A percentile compares a stretch with the other conserved stretches of the same genome.
Evolutionary conservation across 2,888 invertebrate genomes (phyloP).

Genomic region (Shargacucullia verbasci): DNA sequence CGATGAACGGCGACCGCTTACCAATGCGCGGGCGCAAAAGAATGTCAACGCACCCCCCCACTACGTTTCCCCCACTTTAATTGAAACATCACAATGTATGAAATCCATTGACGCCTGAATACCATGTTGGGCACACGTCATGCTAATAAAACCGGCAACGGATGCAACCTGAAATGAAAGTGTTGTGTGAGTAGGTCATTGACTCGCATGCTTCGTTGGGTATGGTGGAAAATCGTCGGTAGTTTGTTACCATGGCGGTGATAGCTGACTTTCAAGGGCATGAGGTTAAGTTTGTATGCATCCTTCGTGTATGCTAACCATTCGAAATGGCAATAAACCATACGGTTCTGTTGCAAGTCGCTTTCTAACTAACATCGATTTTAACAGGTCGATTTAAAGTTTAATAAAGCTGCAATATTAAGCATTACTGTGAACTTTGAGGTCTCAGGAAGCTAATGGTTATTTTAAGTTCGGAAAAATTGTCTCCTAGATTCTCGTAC

Average conservation of each 20-base stretch:
- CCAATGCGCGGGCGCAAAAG: slow-evolving; percentile 54
- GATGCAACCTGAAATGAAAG: slow-evolving; percentile 56
- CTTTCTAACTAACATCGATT: neutral
- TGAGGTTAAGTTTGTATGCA: slow-evolving; percentile 43
- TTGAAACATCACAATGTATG: slow-evolving; percentile 38
- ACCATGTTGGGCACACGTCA: slow-evolving; percentile 4
- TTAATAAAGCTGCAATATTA: too few species aligned
- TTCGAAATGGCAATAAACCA: slow-evolving; percentile 24
- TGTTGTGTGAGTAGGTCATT: slow-evolving; percentile 65
- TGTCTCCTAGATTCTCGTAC: too few species aligned
- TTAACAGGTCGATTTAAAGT: too few species aligned
- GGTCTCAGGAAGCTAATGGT: neutral
- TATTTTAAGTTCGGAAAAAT: too few species aligned
- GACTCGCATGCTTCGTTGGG: slow-evolving; percentile 66
- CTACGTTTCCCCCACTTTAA: slow-evolving; percentile 39
- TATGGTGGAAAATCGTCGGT: slow-evolving; percentile 63
- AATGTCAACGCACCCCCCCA: slow-evolving; percentile 56
- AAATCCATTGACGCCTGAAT: slow-evolving; percentile 35
- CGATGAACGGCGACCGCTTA: slow-evolving; percentile 46
- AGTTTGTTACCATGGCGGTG: slow-evolving; percentile 48
- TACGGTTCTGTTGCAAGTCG: slow-evolving; percentile 13
- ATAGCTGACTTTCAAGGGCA: slow-evolving; percentile 55
- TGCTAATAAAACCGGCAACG: slow-evolving; percentile 43
- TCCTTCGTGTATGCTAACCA: slow-evolving; percentile 24
- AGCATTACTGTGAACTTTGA: neutral